Evolutionary conservation across 1,140 invertebrate genomes (phyloP).

Genomic region (Stegodyphus mimosarum): DNA sequence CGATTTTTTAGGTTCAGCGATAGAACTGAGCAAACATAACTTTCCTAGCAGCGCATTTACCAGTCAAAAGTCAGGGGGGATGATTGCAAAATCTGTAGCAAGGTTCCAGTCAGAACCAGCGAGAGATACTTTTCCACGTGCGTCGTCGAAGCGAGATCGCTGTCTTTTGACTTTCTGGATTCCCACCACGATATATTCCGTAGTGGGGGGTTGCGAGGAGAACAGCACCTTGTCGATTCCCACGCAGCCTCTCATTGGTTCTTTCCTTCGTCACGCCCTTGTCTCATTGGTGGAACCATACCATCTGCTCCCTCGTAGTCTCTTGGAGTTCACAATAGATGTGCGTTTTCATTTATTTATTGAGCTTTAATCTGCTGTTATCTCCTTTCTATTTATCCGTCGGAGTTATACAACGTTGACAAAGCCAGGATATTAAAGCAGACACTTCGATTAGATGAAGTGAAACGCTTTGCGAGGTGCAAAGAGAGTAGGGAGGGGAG

Average conservation of each 20-base stretch:
- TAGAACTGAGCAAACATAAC: no score
- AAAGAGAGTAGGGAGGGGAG: slow-evolving; percentile 9
- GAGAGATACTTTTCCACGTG: slow-evolving; percentile 19
- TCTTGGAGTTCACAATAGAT: slow-evolving; percentile 12
- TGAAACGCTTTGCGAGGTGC: neutral
- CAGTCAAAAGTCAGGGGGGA: no score
- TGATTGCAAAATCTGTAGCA: no score
- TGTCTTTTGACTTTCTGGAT: slow-evolving; percentile 51
- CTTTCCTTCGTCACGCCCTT: slow-evolving; percentile 22
- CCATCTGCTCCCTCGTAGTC: slow-evolving; percentile 43
- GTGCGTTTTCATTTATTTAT: slow-evolving; percentile 21
- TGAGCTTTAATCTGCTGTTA: slow-evolving; percentile 50
- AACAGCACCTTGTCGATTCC: slow-evolving; percentile 39
- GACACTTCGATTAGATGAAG: neutral
- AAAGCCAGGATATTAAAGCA: neutral
- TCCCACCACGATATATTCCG: slow-evolving; percentile 34
- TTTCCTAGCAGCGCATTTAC: no score
- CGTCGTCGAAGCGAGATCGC: neutral
- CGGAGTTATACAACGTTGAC: neutral
- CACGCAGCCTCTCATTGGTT: slow-evolving; percentile 28
- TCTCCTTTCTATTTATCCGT: slow-evolving; percentile 49
- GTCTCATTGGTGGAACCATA: slow-evolving; percentile 37
- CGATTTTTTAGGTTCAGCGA: no score
- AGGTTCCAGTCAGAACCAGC: neutral
- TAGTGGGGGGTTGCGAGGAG: slow-evolving; percentile 6